phyloP scores from a whole-genome alignment of 2,797 vertebrate species.

The Chaunax sp. region DNA sequence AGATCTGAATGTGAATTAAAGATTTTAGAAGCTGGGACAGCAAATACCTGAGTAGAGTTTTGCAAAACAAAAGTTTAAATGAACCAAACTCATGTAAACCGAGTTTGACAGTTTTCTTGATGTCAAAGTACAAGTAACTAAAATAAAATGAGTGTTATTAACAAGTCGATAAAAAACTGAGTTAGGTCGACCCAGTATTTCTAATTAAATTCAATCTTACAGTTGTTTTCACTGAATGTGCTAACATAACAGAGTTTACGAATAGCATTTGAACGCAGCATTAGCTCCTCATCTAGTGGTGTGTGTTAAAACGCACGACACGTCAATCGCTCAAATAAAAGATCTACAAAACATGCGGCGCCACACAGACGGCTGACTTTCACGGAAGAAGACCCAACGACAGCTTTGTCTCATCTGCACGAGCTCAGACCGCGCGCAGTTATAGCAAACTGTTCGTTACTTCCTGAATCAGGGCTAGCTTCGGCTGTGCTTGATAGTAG shows the following conservation, averaged over 20 bases:
- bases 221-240: no score
- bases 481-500: slow-evolving; percentile 61
- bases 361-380: rapidly evolving
- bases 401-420: slow-evolving; percentile 44
- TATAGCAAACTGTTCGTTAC: slow-evolving; percentile 24
- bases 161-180: no score
- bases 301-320: slow-evolving; percentile 7
- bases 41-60: no score
- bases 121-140: no score
- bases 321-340: rapidly evolving
- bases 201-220: no score
- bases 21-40: no score
- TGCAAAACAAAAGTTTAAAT: no score
- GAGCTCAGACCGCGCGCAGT: slow-evolving; percentile 27
- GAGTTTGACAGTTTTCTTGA: no score
- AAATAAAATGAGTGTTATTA: no score
- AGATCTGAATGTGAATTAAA: no score
- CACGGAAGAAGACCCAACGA: rapidly evolving
- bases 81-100: no score
- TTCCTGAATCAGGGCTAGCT: slow-evolving; percentile 78
- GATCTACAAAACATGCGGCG: slow-evolving; percentile 40
- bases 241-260: background rate
- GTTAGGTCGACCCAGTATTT: no score
- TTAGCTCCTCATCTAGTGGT: slow-evolving; percentile 24
- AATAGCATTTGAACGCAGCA: slow-evolving; percentile 14